Evolutionary conservation across 2,113 vertebrate species (phyloP).

Genomic region (Oreochromis spilurus): DNA sequence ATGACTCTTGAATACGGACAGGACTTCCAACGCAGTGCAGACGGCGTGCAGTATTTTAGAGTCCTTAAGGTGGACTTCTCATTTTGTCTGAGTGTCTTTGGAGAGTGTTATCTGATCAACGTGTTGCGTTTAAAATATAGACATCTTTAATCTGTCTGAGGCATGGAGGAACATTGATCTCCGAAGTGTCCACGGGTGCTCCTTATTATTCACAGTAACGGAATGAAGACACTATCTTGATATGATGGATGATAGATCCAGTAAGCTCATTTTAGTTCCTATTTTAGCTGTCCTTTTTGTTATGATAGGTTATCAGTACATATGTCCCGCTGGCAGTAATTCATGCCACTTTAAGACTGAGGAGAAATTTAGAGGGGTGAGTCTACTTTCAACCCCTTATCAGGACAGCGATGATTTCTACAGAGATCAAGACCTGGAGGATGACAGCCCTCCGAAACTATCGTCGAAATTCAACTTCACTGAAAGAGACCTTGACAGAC

Average conservation of each 20-base stretch:
- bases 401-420: constrained; percentile 69
- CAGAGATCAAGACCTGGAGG: constrained; percentile 77
- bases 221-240: constrained; percentile 57
- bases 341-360: constrained; percentile 74
- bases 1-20: constrained; percentile 44
- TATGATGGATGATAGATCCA: constrained; percentile 91
- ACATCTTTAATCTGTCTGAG: constrained; percentile 13
- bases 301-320: constrained; percentile 92
- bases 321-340: constrained; percentile 79
- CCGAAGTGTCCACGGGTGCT: constrained; percentile 20
- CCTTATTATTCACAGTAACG: constrained; percentile 64
- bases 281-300: constrained; percentile 88
- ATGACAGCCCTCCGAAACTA: constrained; percentile 69
- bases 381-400: constrained; percentile 58
- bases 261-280: constrained; percentile 89
- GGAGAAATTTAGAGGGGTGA: constrained; percentile 66
- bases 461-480: constrained; percentile 84
- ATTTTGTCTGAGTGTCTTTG: background rate
- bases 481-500: constrained; percentile 82
- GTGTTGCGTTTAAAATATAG: constrained; percentile 49
- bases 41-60: background rate
- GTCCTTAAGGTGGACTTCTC: background rate
- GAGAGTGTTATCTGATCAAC: constrained; percentile 34
- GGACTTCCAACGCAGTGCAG: constrained; percentile 5
- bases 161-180: constrained; percentile 39